These are phyloP conservation scores for Astur gentilis DNA, from an alignment of 2,113 vertebrate species.

Conservation along the genomic window DNA sequence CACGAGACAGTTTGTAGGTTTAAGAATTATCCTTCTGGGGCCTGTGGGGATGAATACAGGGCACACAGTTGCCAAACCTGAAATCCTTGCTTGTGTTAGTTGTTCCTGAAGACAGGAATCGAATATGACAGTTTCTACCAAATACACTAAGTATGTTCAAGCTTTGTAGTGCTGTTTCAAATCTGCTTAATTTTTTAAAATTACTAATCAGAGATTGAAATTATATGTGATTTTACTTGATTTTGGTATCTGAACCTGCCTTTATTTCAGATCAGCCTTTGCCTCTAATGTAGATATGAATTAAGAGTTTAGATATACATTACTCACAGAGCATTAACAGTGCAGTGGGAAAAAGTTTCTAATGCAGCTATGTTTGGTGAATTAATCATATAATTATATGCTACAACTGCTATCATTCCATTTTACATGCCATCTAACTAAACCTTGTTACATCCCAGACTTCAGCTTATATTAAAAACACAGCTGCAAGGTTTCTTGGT, in stretches of 20 bases:
- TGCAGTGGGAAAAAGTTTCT: background rate
- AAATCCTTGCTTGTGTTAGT: constrained; percentile 28
- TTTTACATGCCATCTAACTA: constrained; percentile 4
- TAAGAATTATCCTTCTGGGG: constrained; percentile 70
- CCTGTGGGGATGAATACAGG: constrained; percentile 43
- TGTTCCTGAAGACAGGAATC: constrained; percentile 41
- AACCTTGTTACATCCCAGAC: background rate
- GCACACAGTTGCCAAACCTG: constrained; percentile 23
- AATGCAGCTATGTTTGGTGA: background rate
- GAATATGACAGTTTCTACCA: background rate
- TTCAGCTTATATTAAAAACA: constrained; percentile 34
- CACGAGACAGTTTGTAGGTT: constrained; percentile 70
- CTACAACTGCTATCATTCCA: background rate
- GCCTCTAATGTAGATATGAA: background rate
- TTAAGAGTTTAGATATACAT: background rate
- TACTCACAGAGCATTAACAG: background rate
- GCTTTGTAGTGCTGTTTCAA: constrained; percentile 20
- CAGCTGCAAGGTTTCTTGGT: constrained; percentile 3
- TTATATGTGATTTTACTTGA: background rate
- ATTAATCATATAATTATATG: background rate
- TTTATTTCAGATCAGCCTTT: background rate
- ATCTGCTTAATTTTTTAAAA: background rate
- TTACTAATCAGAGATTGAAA: background rate
- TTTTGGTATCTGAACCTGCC: background rate
- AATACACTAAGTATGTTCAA: background rate